Percentiles rank a stretch among this genome's conserved stretches.
phyloP scores from a whole-genome alignment of 1,140 invertebrate genomes.

The Drosophila yakuba region DNA sequence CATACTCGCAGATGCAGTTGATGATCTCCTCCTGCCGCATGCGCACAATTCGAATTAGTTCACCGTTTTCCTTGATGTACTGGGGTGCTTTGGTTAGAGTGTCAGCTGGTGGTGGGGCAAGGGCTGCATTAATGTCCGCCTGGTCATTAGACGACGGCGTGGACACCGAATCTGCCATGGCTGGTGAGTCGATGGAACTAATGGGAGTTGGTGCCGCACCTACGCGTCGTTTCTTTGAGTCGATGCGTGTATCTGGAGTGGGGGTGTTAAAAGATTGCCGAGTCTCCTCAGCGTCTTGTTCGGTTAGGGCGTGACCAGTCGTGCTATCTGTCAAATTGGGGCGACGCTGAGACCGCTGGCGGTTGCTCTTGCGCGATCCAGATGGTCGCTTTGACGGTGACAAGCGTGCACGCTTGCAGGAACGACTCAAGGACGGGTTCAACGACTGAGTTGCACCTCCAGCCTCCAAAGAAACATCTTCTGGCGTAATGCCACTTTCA shows the following conservation, averaged over 20 bases:
- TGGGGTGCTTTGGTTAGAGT: constrained; percentile 46
- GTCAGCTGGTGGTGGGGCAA: constrained; percentile 44
- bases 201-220: constrained; percentile 43
- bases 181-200: constrained; percentile 54
- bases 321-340: constrained; percentile 9
- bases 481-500: constrained; percentile 5
- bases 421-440: background rate
- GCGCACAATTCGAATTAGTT: constrained; percentile 88
- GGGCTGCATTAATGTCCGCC: constrained; percentile 64
- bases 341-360: constrained; percentile 72
- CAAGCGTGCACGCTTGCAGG: constrained; percentile 57
- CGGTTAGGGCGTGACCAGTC: constrained; percentile 1
- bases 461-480: constrained; percentile 1
- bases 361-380: constrained; percentile 73
- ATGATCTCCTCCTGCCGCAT: constrained; percentile 93
- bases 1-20: constrained; percentile 92
- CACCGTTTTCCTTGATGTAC: constrained; percentile 86
- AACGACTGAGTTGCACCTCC: background rate
- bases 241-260: constrained; percentile 38
- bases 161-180: constrained; percentile 57
- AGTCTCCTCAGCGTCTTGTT: constrained; percentile 54
- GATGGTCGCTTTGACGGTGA: constrained; percentile 56
- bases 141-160: constrained; percentile 61
- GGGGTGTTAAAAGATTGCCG: constrained; percentile 55
- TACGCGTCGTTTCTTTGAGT: constrained; percentile 62